Conservation (phyloP, 2,888 invertebrate species). For the Junonia oenone region DNA sequence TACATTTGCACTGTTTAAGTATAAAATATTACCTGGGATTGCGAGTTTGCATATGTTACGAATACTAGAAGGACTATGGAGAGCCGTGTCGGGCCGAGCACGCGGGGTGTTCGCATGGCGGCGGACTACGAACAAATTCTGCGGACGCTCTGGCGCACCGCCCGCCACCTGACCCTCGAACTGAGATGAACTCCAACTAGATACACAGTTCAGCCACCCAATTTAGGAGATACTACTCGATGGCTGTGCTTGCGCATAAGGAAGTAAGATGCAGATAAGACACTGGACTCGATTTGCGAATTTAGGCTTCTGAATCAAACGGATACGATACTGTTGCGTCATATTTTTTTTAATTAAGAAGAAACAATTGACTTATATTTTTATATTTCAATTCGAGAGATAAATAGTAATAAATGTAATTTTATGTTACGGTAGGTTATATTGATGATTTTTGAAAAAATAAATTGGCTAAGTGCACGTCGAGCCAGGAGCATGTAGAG, state of each 20-base stretch:
- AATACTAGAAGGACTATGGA: conserved; percentile 17
- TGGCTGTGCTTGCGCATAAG: conserved; percentile 45
- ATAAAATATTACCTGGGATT: conserved; percentile 23
- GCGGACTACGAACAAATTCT: conserved; percentile 47
- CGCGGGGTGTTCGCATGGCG: conserved; percentile 54
- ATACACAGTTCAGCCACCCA: conserved; percentile 74
- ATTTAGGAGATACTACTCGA: conserved; percentile 61
- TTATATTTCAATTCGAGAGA: background rate
- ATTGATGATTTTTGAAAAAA: no score
- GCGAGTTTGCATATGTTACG: conserved; percentile 8
- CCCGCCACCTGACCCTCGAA: conserved; percentile 63
- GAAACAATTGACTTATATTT: background rate
- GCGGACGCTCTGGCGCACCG: conserved; percentile 52
- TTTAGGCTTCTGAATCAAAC: conserved; percentile 15
- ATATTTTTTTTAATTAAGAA: background rate
- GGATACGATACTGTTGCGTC: background rate
- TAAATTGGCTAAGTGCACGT: no score
- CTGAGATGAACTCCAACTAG: conserved; percentile 61
- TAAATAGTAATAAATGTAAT: no score
- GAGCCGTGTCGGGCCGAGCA: conserved; percentile 34
- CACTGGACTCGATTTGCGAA: conserved; percentile 26
- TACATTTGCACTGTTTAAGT: no score
- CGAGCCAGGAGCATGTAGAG: no score
- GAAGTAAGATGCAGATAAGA: conserved; percentile 44
- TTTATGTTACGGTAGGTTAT: no score